Base-by-base conservation (phyloP, 1,140 invertebrate species). In the Eciton burchellii region DNA sequence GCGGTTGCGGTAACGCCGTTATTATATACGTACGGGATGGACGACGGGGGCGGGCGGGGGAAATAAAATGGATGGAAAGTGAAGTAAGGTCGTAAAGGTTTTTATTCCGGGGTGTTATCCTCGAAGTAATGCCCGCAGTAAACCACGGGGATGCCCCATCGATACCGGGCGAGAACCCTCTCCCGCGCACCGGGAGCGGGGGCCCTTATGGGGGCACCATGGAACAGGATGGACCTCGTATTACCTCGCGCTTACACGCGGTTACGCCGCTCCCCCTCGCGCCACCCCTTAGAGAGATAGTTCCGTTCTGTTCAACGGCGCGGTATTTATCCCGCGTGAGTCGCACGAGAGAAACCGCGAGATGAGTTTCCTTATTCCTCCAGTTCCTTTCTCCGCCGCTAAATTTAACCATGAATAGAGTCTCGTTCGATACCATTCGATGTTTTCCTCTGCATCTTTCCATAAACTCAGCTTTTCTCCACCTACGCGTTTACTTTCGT, bases 41-140 rank as follows among this genome's bases (percentile, higher is more conserved):
- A 68, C 63, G 63, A 54, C 19, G 47, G 60, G 49, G 2, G 47
- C 41, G 49, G 12, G 74, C 74, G 63, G 63, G 63, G 47, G 47
- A 79, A 87, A 91, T 88, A 84, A 90, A 90, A 91, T 84, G 81
- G 84, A 87, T 86, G 85, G 86, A 89, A 86, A 87, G 84, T 85
- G 71, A 89, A 85, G 89, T 89, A 86, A 90, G 90, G 89, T 87
- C 87, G 90, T 92, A 92, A 92, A 92, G 86, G 85, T 91, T 91
- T 92, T 92, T 92, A 92, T 92, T 92, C 89, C 76, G 73, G 76
- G 84, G 82, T 89, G 90, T 90, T 91, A 91, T 90, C 89, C 89
- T 88, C 29, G 82, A 88, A 89, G 87, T 91, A 91, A 91, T 90
- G 89, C 84, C 76, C 65, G 85, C 84, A 89, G 85, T 91, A 91